Conservation (phyloP, 2,888 invertebrate species). For the Sarcophaga variegata region DNA sequence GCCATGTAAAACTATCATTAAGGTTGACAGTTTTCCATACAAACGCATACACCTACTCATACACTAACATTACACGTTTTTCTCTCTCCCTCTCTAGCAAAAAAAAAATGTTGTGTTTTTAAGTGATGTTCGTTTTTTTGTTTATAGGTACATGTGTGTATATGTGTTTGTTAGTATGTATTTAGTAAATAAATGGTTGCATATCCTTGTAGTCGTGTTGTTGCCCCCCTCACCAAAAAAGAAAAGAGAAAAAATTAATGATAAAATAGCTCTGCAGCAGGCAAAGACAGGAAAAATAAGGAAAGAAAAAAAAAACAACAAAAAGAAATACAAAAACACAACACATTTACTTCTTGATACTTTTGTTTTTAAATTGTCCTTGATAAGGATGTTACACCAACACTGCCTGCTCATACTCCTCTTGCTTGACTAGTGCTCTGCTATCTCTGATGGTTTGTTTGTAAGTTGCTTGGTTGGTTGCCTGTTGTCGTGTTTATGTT, state of each 20-base stretch:
- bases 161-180: not conserved
- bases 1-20: slow-evolving; percentile 62
- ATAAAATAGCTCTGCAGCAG: slow-evolving; percentile 15
- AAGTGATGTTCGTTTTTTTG: not conserved
- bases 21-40: slow-evolving; percentile 55
- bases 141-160: too few relatives aligned
- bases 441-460: not conserved
- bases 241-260: slow-evolving; percentile 12
- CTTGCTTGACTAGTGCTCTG: not conserved
- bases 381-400: slow-evolving; percentile 77
- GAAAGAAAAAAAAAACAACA: not conserved
- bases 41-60: not conserved
- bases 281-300: not conserved
- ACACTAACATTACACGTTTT: not conserved
- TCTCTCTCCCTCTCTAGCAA: too few relatives aligned
- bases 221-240: slow-evolving; percentile 20
- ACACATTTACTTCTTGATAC: slow-evolving; percentile 62
- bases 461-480: slow-evolving; percentile 35
- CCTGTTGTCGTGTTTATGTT: slow-evolving; percentile 2
- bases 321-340: slow-evolving; percentile 10
- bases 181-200: slow-evolving; percentile 47
- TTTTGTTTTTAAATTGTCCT: slow-evolving; percentile 75
- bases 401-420: slow-evolving; percentile 59
- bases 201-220: slow-evolving; percentile 56
- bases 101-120: not conserved